These are phyloP conservation scores for Stegodyphus mimosarum DNA, from an alignment of 1,140 invertebrate genomes.

Conservation along the genomic window DNA sequence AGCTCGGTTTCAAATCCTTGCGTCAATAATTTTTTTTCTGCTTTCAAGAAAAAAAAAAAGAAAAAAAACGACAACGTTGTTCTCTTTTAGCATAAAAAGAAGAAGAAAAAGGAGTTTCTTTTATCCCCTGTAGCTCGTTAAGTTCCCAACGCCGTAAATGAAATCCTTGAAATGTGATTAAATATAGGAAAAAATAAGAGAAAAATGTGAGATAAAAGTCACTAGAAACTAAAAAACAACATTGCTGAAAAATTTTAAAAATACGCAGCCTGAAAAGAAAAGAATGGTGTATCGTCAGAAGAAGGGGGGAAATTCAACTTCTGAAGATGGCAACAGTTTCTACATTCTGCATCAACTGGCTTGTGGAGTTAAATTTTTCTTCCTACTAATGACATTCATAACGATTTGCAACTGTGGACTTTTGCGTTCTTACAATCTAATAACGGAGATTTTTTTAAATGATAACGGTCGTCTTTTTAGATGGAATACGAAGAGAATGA, in stretches of 20 bases:
- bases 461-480: neutral
- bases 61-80: neutral
- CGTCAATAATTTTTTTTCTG: neutral
- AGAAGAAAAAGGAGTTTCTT: neutral
- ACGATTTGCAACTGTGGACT: slow-evolving; percentile 30
- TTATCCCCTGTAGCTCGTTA: slow-evolving; percentile 18
- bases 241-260: neutral
- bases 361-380: slow-evolving; percentile 8
- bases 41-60: neutral
- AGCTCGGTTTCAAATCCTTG: neutral
- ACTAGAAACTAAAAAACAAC: neutral
- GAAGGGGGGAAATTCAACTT: neutral
- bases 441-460: slow-evolving; percentile 22
- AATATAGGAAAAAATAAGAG: neutral
- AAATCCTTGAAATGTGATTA: slow-evolving; percentile 28
- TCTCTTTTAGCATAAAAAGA: slow-evolving; percentile 2
- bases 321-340: slow-evolving; percentile 19
- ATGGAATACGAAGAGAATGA: neutral
- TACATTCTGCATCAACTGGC: slow-evolving; percentile 20
- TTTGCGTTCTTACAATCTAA: slow-evolving; percentile 3
- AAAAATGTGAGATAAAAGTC: slow-evolving; percentile 16
- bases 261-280: neutral
- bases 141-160: slow-evolving; percentile 12
- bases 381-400: slow-evolving; percentile 30
- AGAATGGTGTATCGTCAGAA: slow-evolving; percentile 3